Conservation (phyloP, 2,888 invertebrate genomes). For the Carabus problematicus region DNA sequence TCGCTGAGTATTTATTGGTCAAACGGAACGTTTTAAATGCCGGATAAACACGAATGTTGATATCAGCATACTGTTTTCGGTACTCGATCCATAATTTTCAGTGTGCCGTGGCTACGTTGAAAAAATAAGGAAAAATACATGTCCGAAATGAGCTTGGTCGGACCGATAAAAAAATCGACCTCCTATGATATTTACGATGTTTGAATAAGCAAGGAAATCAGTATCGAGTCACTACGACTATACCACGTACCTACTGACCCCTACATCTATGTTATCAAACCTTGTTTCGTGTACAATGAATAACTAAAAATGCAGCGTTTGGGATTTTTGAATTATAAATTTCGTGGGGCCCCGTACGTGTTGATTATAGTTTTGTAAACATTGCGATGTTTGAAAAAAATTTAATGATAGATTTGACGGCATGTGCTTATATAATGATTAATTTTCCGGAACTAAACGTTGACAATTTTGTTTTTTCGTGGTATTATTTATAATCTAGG, state of each 20-base stretch:
- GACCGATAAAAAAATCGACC: slow-evolving; percentile 41
- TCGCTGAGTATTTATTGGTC: slow-evolving; percentile 40
- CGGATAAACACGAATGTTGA: slow-evolving; percentile 41
- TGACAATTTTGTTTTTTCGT: too few species aligned
- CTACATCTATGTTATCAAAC: slow-evolving; percentile 7
- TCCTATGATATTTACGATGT: slow-evolving; percentile 42
- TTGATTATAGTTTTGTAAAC: slow-evolving; percentile 42
- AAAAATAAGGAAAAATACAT: slow-evolving; percentile 40
- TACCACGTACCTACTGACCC: too few species aligned
- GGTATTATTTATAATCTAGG: too few species aligned
- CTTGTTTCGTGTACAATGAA: slow-evolving; percentile 27
- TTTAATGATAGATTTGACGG: slow-evolving; percentile 40
- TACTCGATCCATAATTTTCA: slow-evolving; percentile 39
- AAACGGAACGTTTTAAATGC: slow-evolving; percentile 40
- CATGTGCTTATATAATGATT: slow-evolving; percentile 34
- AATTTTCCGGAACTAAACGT: slow-evolving; percentile 17
- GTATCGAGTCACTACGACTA: slow-evolving; percentile 13
- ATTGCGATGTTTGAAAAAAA: slow-evolving; percentile 27
- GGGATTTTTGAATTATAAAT: slow-evolving; percentile 43
- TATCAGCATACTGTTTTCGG: slow-evolving; percentile 39
- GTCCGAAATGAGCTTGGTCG: slow-evolving; percentile 37
- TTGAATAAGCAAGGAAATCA: slow-evolving; percentile 35
- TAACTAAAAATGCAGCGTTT: slow-evolving; percentile 41
- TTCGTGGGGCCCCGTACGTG: slow-evolving; percentile 33
- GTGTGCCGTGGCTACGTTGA: slow-evolving; percentile 26